Base-by-base conservation (phyloP, 1,140 invertebrate genomes). In the Atopsyche davidsoni region DNA sequence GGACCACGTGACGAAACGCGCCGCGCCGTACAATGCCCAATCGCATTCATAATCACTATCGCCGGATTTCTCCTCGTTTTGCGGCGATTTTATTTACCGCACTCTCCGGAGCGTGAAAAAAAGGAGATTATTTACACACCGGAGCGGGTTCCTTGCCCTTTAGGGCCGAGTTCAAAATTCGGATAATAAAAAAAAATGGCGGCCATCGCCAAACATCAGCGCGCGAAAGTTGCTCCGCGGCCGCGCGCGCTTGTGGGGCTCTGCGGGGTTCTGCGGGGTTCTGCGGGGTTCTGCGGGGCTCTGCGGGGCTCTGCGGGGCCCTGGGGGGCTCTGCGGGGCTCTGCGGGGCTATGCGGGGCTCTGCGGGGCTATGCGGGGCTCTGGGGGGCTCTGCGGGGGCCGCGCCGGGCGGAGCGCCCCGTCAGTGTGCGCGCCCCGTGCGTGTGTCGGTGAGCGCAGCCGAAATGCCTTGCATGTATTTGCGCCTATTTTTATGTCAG, bases 101-200 rank as follows among this genome's bases (percentile, higher is more conserved):
- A 43, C 41, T 43, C 41, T 24, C n/a, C 23, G 18, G 24, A 46
- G 25, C 45, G 45, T 38, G 40, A 48, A 48, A 48, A 39, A 22
- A 17, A 22, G 13, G 19, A 42, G 38, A 49, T 40, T 49, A 49
- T 49, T 36, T 49, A 41, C 47, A 49, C 49, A 35, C 3, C 23
- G 4, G 10, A 40, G 52, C 42, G 38, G 38, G 53, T 55, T 53
- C 53, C 48, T 55, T 55, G 53, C 53, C 53, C 53, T 55, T 46
- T 55, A 51, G 53, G 53, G 43, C 53, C 45, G 53, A 28, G 53
- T 55, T 55, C 53, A 51, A 55, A 55, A 51, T 55, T 51, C 47
- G 46, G 47, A 47, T 25, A 32, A 19, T 21, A 41, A 41, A 46
- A 31, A 53, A 46, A 28, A 24, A 48, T 32, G 52, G 47, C 53